These are phyloP conservation scores for Gavia stellata DNA, from an alignment of 2,113 vertebrate genomes.

Conservation along the genomic window DNA sequence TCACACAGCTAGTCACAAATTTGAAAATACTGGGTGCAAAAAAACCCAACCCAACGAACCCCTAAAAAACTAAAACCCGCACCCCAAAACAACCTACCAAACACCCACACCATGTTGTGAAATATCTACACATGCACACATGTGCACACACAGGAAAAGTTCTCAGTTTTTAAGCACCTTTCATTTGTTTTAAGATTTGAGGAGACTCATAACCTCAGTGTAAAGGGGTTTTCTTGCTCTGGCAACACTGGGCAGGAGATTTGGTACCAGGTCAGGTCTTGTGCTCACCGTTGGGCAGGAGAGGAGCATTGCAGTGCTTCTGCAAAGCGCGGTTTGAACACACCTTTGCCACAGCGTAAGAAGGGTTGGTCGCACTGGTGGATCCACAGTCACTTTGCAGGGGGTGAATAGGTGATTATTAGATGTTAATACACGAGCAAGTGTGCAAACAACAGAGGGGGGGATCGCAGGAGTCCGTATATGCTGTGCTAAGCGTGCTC, in stretches of 20 bases:
- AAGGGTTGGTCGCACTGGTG: not conserved
- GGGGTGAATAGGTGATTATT: not conserved
- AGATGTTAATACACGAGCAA: not conserved
- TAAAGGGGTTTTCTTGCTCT: not conserved
- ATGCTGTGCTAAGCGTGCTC: not conserved
- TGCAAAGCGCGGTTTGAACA: not conserved
- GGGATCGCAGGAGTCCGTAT: not conserved
- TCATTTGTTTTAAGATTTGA: not conserved
- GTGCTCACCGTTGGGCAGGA: not conserved
- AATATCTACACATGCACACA: not conserved
- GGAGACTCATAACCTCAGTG: not conserved
- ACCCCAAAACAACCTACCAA: not conserved
- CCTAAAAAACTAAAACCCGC: not conserved
- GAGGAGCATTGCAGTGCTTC: not conserved
- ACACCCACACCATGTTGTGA: constrained; percentile 42
- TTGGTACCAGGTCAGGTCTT: not conserved
- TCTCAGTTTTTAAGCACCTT: constrained; percentile 55
- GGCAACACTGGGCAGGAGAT: not conserved
- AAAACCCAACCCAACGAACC: not conserved
- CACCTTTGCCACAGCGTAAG: not conserved
- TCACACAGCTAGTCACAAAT: constrained; percentile 62
- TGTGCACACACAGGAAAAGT: not conserved
- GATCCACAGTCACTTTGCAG: not conserved
- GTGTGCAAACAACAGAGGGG: not conserved
- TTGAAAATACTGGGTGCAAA: constrained; percentile 63